These are phyloP conservation scores for Epinephelus malabaricus DNA, from an alignment of 2,797 vertebrate genomes.

Conservation along the genomic window DNA sequence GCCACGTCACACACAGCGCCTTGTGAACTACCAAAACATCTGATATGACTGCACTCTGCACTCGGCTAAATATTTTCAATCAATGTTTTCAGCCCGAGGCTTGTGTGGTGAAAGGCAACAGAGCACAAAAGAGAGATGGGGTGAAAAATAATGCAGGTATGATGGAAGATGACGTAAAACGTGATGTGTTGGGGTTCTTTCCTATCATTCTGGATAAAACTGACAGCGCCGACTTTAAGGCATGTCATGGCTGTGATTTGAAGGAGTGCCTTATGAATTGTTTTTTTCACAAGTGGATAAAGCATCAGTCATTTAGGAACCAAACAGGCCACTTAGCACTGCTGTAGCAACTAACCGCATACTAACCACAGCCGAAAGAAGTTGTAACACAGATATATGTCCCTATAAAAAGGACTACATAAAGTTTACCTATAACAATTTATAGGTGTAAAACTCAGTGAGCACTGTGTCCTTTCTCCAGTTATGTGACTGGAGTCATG, in stretches of 20 bases:
- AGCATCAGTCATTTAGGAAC: constrained; percentile 44
- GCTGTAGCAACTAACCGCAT: neutral
- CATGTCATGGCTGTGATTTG: neutral
- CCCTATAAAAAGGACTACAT: neutral
- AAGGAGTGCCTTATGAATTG: neutral
- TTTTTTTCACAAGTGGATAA: constrained; percentile 8
- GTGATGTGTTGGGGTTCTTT: neutral
- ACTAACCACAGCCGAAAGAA: constrained; percentile 5
- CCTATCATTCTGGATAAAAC: neutral
- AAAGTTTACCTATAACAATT: constrained; percentile 21
- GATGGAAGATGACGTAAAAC: neutral
- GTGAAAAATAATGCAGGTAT: constrained; percentile 20
- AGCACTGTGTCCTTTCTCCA: constrained; percentile 19
- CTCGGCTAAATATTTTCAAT: constrained; percentile 20
- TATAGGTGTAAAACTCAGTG: constrained; percentile 1
- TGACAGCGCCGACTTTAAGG: constrained; percentile 3
- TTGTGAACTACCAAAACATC: constrained; percentile 22
- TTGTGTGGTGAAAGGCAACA: neutral
- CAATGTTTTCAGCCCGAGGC: constrained; percentile 9
- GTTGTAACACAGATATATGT: neutral
- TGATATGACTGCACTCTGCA: constrained; percentile 9
- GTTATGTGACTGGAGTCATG: constrained; percentile 37
- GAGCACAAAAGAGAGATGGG: constrained; percentile 2
- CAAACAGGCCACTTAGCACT: constrained; percentile 12
- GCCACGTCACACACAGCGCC: constrained; percentile 35